Evolutionary conservation across 2,797 vertebrate species (phyloP).

Genomic region (Spheniscus humboldti): DNA sequence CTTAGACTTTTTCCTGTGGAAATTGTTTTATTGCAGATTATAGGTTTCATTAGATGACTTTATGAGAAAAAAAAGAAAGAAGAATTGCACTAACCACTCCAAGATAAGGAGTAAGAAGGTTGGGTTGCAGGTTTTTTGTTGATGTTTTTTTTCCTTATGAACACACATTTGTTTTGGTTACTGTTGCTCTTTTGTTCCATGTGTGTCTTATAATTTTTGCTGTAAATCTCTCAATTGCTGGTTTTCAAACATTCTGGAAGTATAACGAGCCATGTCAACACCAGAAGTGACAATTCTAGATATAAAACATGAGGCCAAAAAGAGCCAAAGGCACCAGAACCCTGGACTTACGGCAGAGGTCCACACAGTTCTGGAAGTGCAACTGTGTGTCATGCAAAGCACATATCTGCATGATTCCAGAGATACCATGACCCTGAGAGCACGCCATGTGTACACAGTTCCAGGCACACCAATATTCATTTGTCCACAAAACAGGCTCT

Average conservation of each 20-base stretch:
- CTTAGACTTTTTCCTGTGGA: neutral
- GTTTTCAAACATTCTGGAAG: neutral
- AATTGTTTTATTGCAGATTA: neutral
- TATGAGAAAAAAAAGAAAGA: neutral
- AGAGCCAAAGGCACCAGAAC: neutral
- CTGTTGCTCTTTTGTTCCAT: neutral
- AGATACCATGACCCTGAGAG: neutral
- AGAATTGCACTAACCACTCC: neutral
- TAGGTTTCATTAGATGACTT: neutral
- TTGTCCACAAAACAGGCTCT: slow-evolving; percentile 31
- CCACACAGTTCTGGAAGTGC: neutral
- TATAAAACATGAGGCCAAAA: neutral
- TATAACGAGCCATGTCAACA: neutral
- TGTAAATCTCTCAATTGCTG: neutral
- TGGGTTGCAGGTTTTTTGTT: neutral
- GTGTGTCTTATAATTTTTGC: neutral
- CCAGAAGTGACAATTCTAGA: neutral
- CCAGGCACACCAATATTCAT: slow-evolving; percentile 14
- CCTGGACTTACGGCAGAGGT: neutral
- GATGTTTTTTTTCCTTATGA: neutral
- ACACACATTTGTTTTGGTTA: neutral
- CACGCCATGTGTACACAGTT: neutral
- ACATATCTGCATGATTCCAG: neutral
- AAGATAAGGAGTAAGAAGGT: neutral
- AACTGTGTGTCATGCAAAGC: neutral